A percentile compares a stretch with the other conserved stretches of the same genome.
phyloP scores from a whole-genome alignment of 1,140 invertebrate genomes.

The Drosophila triauraria region DNA sequence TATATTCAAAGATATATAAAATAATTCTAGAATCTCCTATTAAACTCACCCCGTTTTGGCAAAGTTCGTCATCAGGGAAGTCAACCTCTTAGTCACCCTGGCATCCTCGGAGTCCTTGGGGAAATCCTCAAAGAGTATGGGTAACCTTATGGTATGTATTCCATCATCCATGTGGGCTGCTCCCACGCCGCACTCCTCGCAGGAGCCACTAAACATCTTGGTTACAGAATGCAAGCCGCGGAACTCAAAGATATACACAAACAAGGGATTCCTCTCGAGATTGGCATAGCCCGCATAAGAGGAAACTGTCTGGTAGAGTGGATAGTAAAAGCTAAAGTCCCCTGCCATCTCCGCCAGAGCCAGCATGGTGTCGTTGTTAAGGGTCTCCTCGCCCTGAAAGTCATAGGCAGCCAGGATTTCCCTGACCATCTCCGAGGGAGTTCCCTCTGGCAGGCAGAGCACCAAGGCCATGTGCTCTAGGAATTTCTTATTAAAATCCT shows the following conservation, averaged over 20 bases:
- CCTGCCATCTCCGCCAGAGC: slow-evolving; percentile 38
- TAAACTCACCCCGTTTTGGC: slow-evolving; percentile 54
- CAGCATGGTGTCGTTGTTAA: slow-evolving; percentile 50
- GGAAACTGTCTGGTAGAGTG: slow-evolving; percentile 42
- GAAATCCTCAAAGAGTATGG: slow-evolving; percentile 27
- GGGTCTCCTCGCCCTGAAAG: slow-evolving; percentile 1
- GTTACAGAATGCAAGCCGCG: slow-evolving; percentile 1
- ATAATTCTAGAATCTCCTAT: slow-evolving; percentile 9
- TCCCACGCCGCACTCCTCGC: slow-evolving; percentile 31
- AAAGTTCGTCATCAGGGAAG: slow-evolving; percentile 44
- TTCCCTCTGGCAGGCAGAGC: slow-evolving; percentile 33
- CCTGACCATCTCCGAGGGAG: background rate
- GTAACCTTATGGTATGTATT: slow-evolving; percentile 52
- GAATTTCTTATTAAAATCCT: slow-evolving; percentile 58
- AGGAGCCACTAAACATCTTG: background rate
- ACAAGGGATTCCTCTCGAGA: slow-evolving; percentile 41
- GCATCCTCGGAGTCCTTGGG: slow-evolving; percentile 44
- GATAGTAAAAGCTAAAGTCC: slow-evolving; percentile 61
- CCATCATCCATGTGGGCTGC: slow-evolving; percentile 70
- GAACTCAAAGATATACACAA: slow-evolving; percentile 59
- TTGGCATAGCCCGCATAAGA: slow-evolving; percentile 53
- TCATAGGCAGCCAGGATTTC: slow-evolving; percentile 35
- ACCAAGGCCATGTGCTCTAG: slow-evolving; percentile 14
- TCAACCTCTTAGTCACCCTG: slow-evolving; percentile 32
- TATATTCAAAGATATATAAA: background rate